These are phyloP conservation scores for Cyanoderma ruficeps DNA, from an alignment of 2,113 vertebrate species.

Conservation along the genomic window DNA sequence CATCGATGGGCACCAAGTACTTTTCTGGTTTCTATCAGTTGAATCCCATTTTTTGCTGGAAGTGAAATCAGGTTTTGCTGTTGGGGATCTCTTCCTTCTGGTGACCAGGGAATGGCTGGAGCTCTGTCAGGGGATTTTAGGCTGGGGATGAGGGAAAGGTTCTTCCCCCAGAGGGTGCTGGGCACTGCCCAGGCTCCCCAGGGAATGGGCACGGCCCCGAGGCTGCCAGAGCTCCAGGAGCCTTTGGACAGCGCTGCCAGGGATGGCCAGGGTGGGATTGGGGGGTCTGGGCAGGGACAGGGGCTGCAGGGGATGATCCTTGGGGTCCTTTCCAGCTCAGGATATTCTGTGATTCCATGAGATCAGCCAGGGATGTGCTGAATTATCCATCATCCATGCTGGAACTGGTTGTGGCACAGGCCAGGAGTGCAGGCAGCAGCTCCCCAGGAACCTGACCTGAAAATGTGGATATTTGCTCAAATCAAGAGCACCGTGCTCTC, in stretches of 20 bases:
- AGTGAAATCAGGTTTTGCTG: neutral
- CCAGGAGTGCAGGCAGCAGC: neutral
- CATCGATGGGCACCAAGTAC: neutral
- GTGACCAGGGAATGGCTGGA: neutral
- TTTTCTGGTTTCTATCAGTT: neutral
- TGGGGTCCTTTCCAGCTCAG: neutral
- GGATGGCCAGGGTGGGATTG: neutral
- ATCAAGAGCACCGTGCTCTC: neutral
- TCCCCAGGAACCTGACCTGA: neutral
- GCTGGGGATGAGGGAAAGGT: neutral
- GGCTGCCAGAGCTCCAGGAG: constrained; percentile 6
- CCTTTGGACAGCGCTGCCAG: neutral
- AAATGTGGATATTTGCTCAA: neutral
- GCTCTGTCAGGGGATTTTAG: rapidly evolving
- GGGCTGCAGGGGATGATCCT: rapidly evolving
- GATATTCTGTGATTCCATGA: neutral
- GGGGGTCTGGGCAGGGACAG: neutral
- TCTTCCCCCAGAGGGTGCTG: neutral
- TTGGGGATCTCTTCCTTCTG: neutral
- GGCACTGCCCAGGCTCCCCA: constrained; percentile 11
- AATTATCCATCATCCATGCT: neutral
- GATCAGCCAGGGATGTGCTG: neutral
- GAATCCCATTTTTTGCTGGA: neutral
- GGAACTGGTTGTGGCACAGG: neutral
- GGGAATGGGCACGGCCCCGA: neutral